These are phyloP conservation scores for Sisor rabdophorus DNA, from an alignment of 2,113 vertebrate species.

Conservation along the genomic window DNA sequence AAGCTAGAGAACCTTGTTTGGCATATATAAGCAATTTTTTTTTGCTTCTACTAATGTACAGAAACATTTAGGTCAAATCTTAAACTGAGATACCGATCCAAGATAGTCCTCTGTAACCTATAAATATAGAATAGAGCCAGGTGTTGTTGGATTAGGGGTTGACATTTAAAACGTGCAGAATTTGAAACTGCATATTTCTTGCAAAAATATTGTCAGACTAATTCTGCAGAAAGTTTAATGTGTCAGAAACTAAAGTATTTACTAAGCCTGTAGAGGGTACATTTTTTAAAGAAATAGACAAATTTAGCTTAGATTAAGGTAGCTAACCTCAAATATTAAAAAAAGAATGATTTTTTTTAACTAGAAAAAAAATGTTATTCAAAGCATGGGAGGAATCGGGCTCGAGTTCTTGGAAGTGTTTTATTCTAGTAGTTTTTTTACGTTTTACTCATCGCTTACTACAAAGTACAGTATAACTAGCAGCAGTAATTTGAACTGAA, in stretches of 20 bases:
- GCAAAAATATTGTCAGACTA: background rate
- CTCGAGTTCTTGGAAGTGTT: background rate
- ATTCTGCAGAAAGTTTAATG: background rate
- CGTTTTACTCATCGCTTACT: background rate
- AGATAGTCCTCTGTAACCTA: constrained; percentile 2
- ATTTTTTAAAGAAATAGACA: too few species aligned
- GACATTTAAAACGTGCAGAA: background rate
- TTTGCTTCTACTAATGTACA: background rate
- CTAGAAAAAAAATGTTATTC: background rate
- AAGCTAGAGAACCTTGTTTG: background rate
- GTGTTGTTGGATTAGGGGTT: constrained; percentile 20
- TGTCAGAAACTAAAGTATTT: background rate
- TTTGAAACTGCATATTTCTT: background rate
- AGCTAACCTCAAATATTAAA: too few species aligned
- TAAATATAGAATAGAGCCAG: constrained; percentile 10
- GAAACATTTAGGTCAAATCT: background rate
- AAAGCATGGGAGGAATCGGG: background rate
- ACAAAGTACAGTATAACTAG: background rate
- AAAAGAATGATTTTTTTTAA: background rate
- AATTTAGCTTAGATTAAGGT: too few species aligned
- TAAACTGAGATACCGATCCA: constrained; percentile 22
- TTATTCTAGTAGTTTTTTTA: background rate
- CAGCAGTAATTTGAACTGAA: background rate
- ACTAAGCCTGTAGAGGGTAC: background rate
- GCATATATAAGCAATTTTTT: background rate